A percentile compares a stretch with the other conserved stretches of the same genome.
Evolutionary conservation across 1,140 invertebrate genomes (phyloP).

Genomic region (Sycobia sp.): DNA sequence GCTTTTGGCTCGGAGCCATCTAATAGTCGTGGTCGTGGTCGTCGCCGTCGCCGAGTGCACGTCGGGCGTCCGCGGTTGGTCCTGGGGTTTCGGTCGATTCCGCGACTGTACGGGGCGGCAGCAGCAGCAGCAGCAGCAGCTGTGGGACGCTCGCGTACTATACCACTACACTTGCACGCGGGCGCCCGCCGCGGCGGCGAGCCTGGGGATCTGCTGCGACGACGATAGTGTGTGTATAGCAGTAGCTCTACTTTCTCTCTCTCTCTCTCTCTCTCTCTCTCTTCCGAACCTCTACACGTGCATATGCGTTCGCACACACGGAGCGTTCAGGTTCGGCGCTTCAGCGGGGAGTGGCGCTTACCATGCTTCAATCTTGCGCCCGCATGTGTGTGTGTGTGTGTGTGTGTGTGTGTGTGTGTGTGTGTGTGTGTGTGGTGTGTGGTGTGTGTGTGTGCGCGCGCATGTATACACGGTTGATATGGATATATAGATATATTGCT

Average conservation of each 20-base stretch:
- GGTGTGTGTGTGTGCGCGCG: too few relatives aligned
- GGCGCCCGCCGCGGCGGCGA: slow-evolving; percentile 12
- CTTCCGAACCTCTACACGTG: background rate
- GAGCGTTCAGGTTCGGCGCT: slow-evolving; percentile 22
- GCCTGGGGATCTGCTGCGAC: slow-evolving; percentile 31
- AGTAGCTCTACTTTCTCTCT: background rate
- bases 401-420: too few relatives aligned
- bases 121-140: slow-evolving; percentile 35
- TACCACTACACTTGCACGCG: too few relatives aligned
- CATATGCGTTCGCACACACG: background rate
- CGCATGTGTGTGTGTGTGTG: too few relatives aligned
- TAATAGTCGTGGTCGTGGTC: slow-evolving; percentile 27
- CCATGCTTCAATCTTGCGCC: too few relatives aligned
- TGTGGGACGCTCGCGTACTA: slow-evolving; percentile 22
- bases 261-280: background rate
- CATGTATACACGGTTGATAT: too few relatives aligned
- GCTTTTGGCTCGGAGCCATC: slow-evolving; percentile 35
- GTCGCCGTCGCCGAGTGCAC: background rate
- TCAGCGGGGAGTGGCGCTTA: slow-evolving; percentile 33
- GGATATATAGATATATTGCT: too few relatives aligned
- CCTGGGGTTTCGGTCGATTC: slow-evolving; percentile 36
- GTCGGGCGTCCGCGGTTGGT: background rate
- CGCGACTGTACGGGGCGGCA: too few relatives aligned
- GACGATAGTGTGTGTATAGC: too few relatives aligned
- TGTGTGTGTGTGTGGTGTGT: too few relatives aligned